Evolutionary conservation across 2,113 vertebrate genomes (phyloP).

Genomic region (Tachuris rubrigastra): DNA sequence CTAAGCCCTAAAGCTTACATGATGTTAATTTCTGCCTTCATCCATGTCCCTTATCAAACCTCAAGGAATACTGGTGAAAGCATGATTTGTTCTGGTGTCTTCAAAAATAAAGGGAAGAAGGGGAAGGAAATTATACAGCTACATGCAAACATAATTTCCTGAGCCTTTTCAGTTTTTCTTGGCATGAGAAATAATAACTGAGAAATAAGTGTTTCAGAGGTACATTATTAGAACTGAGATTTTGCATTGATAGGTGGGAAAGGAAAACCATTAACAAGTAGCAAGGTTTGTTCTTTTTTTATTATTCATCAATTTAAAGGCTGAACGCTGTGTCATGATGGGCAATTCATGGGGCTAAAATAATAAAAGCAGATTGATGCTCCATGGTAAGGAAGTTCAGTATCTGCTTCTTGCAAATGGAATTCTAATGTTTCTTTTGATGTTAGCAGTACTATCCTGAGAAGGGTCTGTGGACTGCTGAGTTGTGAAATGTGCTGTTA

Average conservation of each 20-base stretch:
- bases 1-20: not conserved
- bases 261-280: conserved; percentile 9
- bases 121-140: not conserved
- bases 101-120: not conserved
- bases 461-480: conserved; percentile 6
- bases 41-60: not conserved
- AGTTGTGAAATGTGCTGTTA: conserved; percentile 27
- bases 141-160: not conserved
- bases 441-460: not conserved
- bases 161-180: not conserved
- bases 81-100: not conserved
- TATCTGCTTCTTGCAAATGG: conserved; percentile 18
- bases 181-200: not conserved
- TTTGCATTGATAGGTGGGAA: not conserved
- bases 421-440: conserved; percentile 24
- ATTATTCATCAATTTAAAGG: not conserved
- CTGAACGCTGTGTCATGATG: not conserved
- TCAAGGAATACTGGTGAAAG: not conserved
- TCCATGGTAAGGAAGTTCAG: not conserved
- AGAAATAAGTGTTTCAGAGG: not conserved
- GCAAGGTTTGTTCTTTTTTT: conserved; percentile 3
- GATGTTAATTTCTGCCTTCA: conserved; percentile 2
- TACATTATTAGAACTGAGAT: not conserved
- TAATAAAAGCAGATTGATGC: conserved; percentile 8
- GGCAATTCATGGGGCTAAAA: not conserved